phyloP scores from a whole-genome alignment of 2,888 invertebrate species.

The Sisyra terminalis region DNA sequence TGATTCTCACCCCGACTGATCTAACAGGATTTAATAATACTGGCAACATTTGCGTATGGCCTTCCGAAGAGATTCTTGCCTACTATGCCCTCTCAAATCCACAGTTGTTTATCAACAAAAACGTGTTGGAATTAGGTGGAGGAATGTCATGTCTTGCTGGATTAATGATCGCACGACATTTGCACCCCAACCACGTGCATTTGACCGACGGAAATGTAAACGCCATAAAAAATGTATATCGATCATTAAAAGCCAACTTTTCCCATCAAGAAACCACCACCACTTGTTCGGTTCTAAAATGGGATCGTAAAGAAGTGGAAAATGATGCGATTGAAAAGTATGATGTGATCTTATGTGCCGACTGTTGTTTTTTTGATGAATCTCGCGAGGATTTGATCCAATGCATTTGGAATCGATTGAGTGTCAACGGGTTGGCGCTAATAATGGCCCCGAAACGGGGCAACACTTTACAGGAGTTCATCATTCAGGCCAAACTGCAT shows the following conservation, averaged over 20 bases:
- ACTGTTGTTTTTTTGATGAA: conserved; percentile 66
- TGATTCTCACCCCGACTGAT: conserved; percentile 48
- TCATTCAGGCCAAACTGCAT: conserved; percentile 37
- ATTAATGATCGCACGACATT: conserved; percentile 50
- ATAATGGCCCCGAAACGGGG: conserved; percentile 65
- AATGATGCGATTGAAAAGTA: conserved; percentile 26
- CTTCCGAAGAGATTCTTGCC: conserved; percentile 58
- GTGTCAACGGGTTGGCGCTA: conserved; percentile 43
- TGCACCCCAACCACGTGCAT: conserved; percentile 41
- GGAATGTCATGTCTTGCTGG: conserved; percentile 76
- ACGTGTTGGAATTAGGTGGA: conserved; percentile 62
- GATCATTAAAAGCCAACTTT: conserved; percentile 46
- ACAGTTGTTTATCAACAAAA: conserved; percentile 44
- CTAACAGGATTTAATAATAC: conserved; percentile 71
- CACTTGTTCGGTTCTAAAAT: conserved; percentile 34
- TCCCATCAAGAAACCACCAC: conserved; percentile 28
- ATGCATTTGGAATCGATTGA: conserved; percentile 45
- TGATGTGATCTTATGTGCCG: conserved; percentile 60
- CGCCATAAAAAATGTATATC: conserved; percentile 53
- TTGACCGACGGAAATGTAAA: conserved; percentile 66
- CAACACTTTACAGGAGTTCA: conserved; percentile 50
- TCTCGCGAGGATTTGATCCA: conserved; percentile 47
- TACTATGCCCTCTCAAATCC: conserved; percentile 49
- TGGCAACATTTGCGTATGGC: conserved; percentile 67
- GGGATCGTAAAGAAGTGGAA: conserved; percentile 27